A percentile compares a stretch with the other conserved stretches of the same genome.
Evolutionary conservation across 2,113 vertebrate species (phyloP).

Genomic region (Hystrix cristata): DNA sequence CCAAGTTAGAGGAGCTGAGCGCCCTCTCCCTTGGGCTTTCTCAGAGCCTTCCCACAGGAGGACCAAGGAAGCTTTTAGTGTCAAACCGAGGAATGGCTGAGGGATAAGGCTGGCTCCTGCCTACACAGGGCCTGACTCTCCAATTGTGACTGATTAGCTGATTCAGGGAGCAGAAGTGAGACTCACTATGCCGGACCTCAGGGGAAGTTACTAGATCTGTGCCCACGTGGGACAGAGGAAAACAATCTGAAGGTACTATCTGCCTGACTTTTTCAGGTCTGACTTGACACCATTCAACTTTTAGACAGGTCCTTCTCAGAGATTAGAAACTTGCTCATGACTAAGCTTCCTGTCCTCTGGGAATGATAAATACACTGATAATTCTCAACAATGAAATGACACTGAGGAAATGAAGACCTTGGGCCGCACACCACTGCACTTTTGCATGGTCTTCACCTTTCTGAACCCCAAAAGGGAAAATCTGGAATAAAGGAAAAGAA

Average conservation of each 20-base stretch:
- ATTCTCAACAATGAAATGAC: not conserved
- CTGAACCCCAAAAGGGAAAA: slow-evolving; percentile 22
- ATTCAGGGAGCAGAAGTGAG: not conserved
- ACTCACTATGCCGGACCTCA: not conserved
- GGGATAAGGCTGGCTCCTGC: not conserved
- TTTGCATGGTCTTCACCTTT: not conserved
- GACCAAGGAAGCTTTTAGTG: not conserved
- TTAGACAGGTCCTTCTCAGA: not conserved
- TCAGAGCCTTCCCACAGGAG: not conserved
- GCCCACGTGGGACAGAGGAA: not conserved
- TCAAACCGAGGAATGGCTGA: not conserved
- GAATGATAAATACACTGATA: slow-evolving; percentile 32
- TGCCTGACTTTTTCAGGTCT: not conserved
- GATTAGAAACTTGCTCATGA: slow-evolving; percentile 11
- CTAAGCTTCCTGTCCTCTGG: slow-evolving; percentile 6
- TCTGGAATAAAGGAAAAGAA: slow-evolving; percentile 29
- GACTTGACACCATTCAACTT: slow-evolving; percentile 18
- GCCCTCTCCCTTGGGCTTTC: not conserved
- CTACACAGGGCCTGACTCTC: not conserved
- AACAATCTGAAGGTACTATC: not conserved
- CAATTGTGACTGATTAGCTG: not conserved
- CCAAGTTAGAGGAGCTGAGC: not conserved
- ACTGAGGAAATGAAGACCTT: not conserved
- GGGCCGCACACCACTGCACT: not conserved
- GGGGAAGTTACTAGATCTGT: not conserved